Conservation (phyloP, 1,140 invertebrate species). For the Sycobia sp. region DNA sequence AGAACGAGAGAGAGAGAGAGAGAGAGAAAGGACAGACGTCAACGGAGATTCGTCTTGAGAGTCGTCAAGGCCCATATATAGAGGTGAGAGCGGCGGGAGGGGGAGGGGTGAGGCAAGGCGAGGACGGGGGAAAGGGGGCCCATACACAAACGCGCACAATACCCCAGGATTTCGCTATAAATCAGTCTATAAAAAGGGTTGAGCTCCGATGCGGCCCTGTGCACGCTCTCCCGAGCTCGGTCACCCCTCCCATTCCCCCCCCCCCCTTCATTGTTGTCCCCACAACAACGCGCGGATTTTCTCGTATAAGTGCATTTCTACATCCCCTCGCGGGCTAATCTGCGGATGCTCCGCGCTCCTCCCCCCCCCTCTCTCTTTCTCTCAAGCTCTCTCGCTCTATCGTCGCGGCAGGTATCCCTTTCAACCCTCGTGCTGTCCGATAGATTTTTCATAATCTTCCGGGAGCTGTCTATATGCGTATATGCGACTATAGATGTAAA, state of each 20-base stretch:
- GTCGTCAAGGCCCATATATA: background rate
- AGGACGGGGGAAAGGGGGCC: background rate
- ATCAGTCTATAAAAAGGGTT: conserved; percentile 32
- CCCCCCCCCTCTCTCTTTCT: too few species aligned
- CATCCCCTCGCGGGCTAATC: conserved; percentile 14
- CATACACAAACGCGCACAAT: too few species aligned
- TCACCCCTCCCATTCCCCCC: background rate
- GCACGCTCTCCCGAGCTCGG: too few species aligned
- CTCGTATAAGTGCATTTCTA: conserved; percentile 19
- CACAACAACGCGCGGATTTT: conserved; percentile 16
- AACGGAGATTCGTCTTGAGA: conserved; percentile 17
- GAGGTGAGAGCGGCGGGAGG: too few species aligned
- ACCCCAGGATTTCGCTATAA: conserved; percentile 17
- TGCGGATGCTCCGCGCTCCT: background rate
- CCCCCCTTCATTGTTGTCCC: background rate
- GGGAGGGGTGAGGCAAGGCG: too few species aligned
- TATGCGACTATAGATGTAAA: too few species aligned
- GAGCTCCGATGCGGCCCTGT: background rate
- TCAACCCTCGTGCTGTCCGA: background rate
- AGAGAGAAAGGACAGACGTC: background rate
- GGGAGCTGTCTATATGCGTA: too few species aligned
- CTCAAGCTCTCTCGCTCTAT: too few species aligned
- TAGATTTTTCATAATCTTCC: conserved; percentile 15
- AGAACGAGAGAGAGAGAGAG: too few species aligned
- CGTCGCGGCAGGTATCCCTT: background rate